A percentile compares a stretch with the other conserved stretches of the same genome.
Evolutionary conservation across 64 coral and sea anemone genomes (phyloP).

Genomic region (Acropora yongei): DNA sequence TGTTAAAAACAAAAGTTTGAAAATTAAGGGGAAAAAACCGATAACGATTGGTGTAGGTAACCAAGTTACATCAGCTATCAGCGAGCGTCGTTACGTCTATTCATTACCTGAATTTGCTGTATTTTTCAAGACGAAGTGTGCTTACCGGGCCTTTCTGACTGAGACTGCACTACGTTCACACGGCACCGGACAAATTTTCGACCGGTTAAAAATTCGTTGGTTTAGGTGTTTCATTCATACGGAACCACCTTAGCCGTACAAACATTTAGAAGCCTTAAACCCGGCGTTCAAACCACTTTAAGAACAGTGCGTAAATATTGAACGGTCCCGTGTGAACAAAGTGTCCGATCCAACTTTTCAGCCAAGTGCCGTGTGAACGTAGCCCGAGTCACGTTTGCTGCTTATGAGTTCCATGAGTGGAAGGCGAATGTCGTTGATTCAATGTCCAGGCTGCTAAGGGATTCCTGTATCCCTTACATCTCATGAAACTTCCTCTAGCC

Average conservation of each 20-base stretch:
- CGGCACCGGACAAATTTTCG: not conserved
- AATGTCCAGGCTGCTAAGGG: conserved; percentile 1
- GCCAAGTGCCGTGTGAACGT: conserved; percentile 4
- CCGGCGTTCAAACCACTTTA: conserved; percentile 2
- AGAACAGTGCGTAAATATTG: conserved; percentile 8
- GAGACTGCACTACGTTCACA: conserved; percentile 11
- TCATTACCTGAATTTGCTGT: conserved; percentile 14
- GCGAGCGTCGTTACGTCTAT: not conserved
- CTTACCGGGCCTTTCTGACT: not conserved
- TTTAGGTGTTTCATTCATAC: not conserved
- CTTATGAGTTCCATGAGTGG: not conserved
- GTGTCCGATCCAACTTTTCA: not conserved
- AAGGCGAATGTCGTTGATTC: not conserved
- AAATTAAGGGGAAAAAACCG: not conserved
- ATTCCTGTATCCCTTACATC: not conserved
- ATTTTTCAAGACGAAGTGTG: not conserved
- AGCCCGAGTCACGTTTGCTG: conserved; percentile 7
- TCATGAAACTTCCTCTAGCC: not conserved
- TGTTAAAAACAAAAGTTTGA: conserved; percentile 3
- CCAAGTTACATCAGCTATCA: not conserved
- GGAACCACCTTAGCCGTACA: not conserved
- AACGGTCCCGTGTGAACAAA: not conserved
- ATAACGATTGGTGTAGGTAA: not conserved
- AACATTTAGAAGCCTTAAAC: not conserved
- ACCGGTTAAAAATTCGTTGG: not conserved